These are phyloP conservation scores for Orussus abietinus DNA, from an alignment of 1,140 invertebrate species.

Conservation along the genomic window DNA sequence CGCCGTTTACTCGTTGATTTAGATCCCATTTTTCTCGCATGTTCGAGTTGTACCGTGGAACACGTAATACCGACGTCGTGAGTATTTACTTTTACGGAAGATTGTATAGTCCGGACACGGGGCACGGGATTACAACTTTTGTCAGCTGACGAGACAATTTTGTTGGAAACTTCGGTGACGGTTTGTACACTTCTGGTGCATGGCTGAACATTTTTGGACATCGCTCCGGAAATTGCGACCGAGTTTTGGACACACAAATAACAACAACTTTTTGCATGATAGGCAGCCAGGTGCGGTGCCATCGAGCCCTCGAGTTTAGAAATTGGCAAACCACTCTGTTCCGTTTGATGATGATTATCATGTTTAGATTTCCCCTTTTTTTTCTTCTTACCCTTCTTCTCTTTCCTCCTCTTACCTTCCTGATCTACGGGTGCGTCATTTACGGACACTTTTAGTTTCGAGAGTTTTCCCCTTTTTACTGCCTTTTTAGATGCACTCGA, in stretches of 20 bases:
- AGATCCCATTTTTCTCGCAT: no score
- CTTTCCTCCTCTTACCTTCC: slow-evolving; percentile 7
- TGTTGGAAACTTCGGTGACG: not conserved
- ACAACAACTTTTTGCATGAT: slow-evolving; percentile 24
- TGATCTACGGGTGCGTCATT: slow-evolving; percentile 2
- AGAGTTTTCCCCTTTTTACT: no score
- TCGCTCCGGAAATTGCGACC: slow-evolving; percentile 13
- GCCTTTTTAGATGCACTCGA: no score
- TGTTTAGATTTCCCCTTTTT: not conserved
- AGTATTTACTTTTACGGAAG: slow-evolving; percentile 8
- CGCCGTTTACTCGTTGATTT: no score
- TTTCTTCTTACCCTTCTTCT: not conserved
- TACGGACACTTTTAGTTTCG: slow-evolving; percentile 5
- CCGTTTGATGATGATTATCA: no score
- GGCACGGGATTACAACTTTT: not conserved
- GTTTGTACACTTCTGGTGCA: slow-evolving; percentile 15
- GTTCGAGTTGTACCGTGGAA: not conserved
- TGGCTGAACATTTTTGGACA: slow-evolving; percentile 1
- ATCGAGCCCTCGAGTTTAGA: not conserved
- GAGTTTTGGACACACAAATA: slow-evolving; percentile 24
- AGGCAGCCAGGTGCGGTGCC: not conserved
- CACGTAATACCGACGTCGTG: not conserved
- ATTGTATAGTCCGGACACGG: not conserved
- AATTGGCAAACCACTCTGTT: no score
- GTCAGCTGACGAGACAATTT: no score